Evolutionary conservation across 2,797 vertebrate genomes (phyloP).

Genomic region (Myotis planiceps): DNA sequence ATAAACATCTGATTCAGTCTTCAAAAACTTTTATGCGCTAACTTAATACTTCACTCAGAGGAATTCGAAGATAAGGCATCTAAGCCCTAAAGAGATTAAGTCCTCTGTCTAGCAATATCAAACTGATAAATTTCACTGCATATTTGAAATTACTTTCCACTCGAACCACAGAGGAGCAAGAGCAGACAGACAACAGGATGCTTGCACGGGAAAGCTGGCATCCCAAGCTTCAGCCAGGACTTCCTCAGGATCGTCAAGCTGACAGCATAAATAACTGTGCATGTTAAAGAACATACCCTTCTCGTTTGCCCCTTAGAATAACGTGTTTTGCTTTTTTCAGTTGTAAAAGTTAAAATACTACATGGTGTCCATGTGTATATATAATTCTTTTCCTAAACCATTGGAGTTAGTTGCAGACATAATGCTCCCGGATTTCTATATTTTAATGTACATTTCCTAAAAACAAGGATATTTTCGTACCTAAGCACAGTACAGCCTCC

Average conservation of each 20-base stretch:
- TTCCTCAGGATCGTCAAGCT: neutral
- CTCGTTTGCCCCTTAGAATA: neutral
- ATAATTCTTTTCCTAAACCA: neutral
- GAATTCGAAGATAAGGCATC: slow-evolving; percentile 45
- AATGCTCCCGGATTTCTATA: neutral
- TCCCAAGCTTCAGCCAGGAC: neutral
- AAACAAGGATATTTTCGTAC: neutral
- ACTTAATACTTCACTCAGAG: neutral
- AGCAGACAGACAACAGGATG: neutral
- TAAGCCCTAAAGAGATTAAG: neutral
- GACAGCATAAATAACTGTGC: neutral
- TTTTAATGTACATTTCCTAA: neutral
- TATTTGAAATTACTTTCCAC: slow-evolving; percentile 32
- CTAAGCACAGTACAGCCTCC: neutral
- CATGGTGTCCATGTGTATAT: neutral
- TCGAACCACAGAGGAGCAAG: neutral
- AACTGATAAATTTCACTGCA: neutral
- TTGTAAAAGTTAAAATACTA: slow-evolving; percentile 1
- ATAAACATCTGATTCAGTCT: slow-evolving; percentile 30
- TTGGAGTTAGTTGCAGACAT: neutral
- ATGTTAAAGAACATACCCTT: neutral
- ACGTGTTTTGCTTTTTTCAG: neutral
- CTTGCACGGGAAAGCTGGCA: neutral
- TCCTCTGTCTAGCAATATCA: neutral
- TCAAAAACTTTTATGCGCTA: neutral